Conservation (phyloP, 2,888 invertebrate species). For the Cheilosia urbana region DNA sequence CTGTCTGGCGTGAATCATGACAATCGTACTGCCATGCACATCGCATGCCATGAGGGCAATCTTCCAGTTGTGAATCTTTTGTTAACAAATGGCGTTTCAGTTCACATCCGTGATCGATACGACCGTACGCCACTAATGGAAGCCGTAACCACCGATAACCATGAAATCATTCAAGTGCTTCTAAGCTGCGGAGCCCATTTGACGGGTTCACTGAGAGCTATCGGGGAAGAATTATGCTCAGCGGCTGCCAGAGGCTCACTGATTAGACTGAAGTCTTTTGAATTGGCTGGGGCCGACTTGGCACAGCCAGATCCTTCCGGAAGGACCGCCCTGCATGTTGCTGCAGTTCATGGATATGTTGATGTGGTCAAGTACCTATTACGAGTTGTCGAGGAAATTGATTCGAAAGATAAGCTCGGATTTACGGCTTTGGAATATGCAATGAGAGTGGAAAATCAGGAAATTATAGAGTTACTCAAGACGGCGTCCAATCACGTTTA, state of each 20-base stretch:
- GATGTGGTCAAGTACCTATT: conserved; percentile 85
- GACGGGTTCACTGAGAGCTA: conserved; percentile 85
- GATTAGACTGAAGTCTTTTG: conserved; percentile 86
- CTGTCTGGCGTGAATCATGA: conserved; percentile 90
- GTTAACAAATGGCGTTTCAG: conserved; percentile 91
- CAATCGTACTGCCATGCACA: conserved; percentile 91
- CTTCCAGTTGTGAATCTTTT: conserved; percentile 88
- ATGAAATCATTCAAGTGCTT: conserved; percentile 87
- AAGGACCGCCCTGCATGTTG: conserved; percentile 89
- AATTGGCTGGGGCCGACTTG: conserved; percentile 88
- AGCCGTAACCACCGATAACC: conserved; percentile 87
- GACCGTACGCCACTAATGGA: conserved; percentile 90
- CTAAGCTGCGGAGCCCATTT: conserved; percentile 91
- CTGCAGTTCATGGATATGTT: conserved; percentile 86
- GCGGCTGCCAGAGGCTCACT: conserved; percentile 87
- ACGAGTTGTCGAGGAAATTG: conserved; percentile 83
- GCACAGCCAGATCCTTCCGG: conserved; percentile 86
- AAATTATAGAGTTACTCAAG: conserved; percentile 75
- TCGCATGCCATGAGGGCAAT: conserved; percentile 90
- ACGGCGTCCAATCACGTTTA: neutral
- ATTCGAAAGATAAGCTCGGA: conserved; percentile 85
- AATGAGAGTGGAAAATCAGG: conserved; percentile 76
- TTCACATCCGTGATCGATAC: conserved; percentile 90
- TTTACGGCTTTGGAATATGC: conserved; percentile 86
- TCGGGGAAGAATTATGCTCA: conserved; percentile 88